Evolutionary conservation across 2,797 vertebrate genomes (phyloP).

Genomic region (Sarcophilus harrisii): DNA sequence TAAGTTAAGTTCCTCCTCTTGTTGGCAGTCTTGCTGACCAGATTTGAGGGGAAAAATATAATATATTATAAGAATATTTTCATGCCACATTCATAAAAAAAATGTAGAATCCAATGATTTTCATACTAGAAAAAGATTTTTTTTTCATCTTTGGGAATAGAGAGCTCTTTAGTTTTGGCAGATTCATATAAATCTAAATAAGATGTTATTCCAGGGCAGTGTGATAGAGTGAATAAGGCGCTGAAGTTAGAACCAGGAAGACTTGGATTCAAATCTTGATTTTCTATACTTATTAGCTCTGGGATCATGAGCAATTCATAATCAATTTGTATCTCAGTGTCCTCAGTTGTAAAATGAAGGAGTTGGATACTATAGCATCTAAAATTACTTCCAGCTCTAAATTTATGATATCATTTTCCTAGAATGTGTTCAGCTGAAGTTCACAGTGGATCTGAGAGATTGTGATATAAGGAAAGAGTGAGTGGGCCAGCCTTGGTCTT

Average conservation of each 20-base stretch:
- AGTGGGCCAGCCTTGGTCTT: background rate
- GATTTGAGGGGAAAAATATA: background rate
- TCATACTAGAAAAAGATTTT: background rate
- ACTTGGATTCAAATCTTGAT: background rate
- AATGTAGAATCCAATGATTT: conserved; percentile 31
- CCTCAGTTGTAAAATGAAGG: background rate
- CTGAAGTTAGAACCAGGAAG: background rate
- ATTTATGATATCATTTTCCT: background rate
- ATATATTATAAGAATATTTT: background rate
- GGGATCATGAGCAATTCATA: background rate
- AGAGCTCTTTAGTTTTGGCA: background rate
- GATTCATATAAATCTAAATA: conserved; percentile 1
- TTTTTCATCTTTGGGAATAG: background rate
- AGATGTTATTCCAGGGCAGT: background rate
- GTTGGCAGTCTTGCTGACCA: background rate
- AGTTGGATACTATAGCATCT: background rate
- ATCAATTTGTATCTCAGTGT: background rate
- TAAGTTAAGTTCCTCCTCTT: background rate
- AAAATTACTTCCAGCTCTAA: background rate
- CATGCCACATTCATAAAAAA: background rate
- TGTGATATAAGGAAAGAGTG: background rate
- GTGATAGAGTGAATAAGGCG: background rate
- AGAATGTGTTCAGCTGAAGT: background rate
- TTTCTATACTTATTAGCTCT: background rate
- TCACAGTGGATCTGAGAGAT: background rate